Evolutionary conservation across 2,888 invertebrate species (phyloP).

Genomic region (Muscina levida): DNA sequence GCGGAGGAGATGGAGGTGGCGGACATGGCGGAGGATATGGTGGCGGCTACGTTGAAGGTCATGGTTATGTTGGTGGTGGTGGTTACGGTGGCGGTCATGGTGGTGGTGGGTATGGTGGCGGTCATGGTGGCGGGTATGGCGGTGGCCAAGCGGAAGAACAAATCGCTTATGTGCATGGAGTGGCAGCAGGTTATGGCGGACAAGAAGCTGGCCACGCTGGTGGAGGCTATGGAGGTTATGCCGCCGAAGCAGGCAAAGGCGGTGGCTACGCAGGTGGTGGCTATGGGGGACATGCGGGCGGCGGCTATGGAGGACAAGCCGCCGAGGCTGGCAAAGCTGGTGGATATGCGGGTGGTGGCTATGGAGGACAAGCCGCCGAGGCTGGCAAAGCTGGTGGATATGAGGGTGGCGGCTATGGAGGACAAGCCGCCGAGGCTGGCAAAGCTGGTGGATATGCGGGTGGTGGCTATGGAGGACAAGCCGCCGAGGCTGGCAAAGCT

Average conservation of each 20-base stretch:
- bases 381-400: conserved; percentile 39
- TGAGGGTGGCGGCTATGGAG: conserved; percentile 28
- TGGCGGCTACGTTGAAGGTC: conserved; percentile 2
- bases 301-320: neutral
- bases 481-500: neutral
- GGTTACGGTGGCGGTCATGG: conserved; percentile 10
- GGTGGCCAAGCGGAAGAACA: conserved; percentile 13
- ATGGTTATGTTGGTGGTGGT: conserved; percentile 6
- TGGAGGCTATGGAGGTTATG: conserved; percentile 9
- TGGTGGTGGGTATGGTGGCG: conserved; percentile 10
- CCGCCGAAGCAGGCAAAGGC: conserved; percentile 29
- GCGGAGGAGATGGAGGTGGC: neutral
- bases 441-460: conserved; percentile 13
- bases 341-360: conserved; percentile 2
- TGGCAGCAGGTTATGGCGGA: conserved; percentile 33
- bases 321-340: too few species aligned
- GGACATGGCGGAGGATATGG: conserved; percentile 1
- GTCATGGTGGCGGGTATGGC: conserved; percentile 11
- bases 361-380: neutral
- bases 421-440: conserved; percentile 5
- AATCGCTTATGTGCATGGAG: too few species aligned
- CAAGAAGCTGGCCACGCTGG: conserved; percentile 14
- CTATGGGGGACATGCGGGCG: neutral
- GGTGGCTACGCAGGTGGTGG: conserved; percentile 10
- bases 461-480: conserved; percentile 1